These are phyloP conservation scores for fruit fly (Drosophila melanogaster) DNA, from an alignment of 1,140 invertebrate genomes.

Conservation along the genomic window Release_6_plus_ISO1_MT NT_033777.3:16222001-16222500, in stretches of 20 bases:
- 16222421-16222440: conserved; percentile 22
- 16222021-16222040: no score
- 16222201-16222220: background rate
- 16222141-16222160: background rate
- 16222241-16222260: conserved; percentile 82
- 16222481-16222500: background rate
- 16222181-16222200: conserved; percentile 8
- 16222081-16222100: background rate
- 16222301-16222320: conserved; percentile 49
- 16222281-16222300: conserved; percentile 47
- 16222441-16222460: conserved; percentile 36
- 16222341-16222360: conserved; percentile 70
- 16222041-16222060: background rate
- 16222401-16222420: conserved; percentile 71
- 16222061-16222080: no score
- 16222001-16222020: no score
- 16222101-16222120: background rate
- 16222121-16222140: background rate
- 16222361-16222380: conserved; percentile 28
- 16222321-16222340: conserved; percentile 67
- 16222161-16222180: background rate
- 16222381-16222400: conserved; percentile 36
- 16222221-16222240: conserved; percentile 60
- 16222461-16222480: conserved; percentile 12
- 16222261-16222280: conserved; percentile 80